Percentiles rank a stretch among this genome's conserved stretches.
phyloP scores from a whole-genome alignment of 2,888 invertebrate genomes.

The Caenorhabditis sinica region DNA sequence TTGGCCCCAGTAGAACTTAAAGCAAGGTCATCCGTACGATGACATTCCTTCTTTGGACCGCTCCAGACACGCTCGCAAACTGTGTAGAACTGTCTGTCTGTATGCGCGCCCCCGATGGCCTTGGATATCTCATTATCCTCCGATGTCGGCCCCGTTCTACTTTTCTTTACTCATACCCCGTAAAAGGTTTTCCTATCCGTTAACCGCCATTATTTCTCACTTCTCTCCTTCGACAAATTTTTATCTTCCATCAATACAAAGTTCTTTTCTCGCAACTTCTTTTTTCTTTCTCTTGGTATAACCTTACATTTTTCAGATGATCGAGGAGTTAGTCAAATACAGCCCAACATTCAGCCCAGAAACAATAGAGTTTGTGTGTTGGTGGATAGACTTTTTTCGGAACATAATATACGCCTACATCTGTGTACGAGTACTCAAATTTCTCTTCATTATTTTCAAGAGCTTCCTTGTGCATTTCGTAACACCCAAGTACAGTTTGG shows the following conservation, averaged over 20 bases:
- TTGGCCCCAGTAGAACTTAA: conserved; percentile 16
- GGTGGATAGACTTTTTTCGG: conserved; percentile 38
- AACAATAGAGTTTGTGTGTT: too few species aligned
- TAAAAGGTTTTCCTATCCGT: conserved; percentile 29
- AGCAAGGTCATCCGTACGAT: conserved; percentile 50
- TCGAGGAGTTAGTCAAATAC: too few species aligned
- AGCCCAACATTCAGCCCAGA: too few species aligned
- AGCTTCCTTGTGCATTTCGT: conserved; percentile 69
- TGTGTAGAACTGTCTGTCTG: conserved; percentile 1
- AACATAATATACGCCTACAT: conserved; percentile 67
- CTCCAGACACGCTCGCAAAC: conserved; percentile 8
- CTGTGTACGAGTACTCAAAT: conserved; percentile 77
- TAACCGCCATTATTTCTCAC: not conserved
- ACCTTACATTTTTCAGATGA: conserved; percentile 52
- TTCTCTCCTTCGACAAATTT: conserved; percentile 4
- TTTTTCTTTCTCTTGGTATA: not conserved
- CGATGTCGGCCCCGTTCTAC: conserved; percentile 16
- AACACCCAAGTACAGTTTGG: conserved; percentile 67
- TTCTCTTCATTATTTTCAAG: conserved; percentile 72
- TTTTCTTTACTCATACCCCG: conserved; percentile 19
- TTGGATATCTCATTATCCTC: too few species aligned
- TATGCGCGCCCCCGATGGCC: too few species aligned
- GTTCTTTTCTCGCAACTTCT: not conserved
- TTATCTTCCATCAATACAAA: conserved; percentile 19
- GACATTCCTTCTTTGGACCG: conserved; percentile 14